These are phyloP conservation scores for Stenodema calcarata DNA, from an alignment of 2,888 invertebrate genomes.

Conservation along the genomic window DNA sequence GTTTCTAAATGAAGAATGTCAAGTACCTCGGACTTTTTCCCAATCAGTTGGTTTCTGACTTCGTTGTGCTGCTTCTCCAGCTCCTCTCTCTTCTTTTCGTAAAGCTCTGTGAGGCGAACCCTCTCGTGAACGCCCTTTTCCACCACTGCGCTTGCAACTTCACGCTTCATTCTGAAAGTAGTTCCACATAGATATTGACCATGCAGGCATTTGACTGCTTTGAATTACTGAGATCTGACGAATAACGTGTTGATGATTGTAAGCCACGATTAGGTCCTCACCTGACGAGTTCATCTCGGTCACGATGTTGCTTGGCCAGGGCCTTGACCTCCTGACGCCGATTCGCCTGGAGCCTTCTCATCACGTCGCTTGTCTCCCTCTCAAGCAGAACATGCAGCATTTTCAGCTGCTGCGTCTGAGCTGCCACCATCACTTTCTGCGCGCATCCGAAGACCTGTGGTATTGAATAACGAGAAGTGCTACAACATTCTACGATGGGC, in stretches of 20 bases:
- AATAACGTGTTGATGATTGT: too few relatives aligned
- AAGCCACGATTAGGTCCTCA: constrained; percentile 37
- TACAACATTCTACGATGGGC: too few relatives aligned
- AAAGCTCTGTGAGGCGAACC: constrained; percentile 77
- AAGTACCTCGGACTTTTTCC: constrained; percentile 72
- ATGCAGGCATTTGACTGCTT: too few relatives aligned
- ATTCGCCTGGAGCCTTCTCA: constrained; percentile 81
- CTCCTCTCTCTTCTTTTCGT: constrained; percentile 77
- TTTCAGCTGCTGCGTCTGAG: constrained; percentile 83
- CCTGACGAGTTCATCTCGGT: constrained; percentile 84
- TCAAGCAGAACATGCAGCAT: constrained; percentile 72
- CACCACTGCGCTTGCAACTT: constrained; percentile 82
- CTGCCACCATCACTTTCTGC: constrained; percentile 69
- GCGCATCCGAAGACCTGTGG: constrained; percentile 49
- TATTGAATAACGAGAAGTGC: background rate
- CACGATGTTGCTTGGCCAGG: constrained; percentile 84
- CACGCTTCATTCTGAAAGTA: constrained; percentile 71
- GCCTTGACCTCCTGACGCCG: constrained; percentile 88
- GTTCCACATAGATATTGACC: too few relatives aligned
- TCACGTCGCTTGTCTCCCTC: constrained; percentile 74
- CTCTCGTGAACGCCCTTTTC: constrained; percentile 90
- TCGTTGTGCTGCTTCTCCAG: constrained; percentile 80
- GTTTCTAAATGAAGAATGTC: too few relatives aligned
- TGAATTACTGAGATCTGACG: too few relatives aligned
- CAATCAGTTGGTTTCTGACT: constrained; percentile 73